phyloP scores from a whole-genome alignment of 2,888 invertebrate species.

The Tenthredo amoena region DNA sequence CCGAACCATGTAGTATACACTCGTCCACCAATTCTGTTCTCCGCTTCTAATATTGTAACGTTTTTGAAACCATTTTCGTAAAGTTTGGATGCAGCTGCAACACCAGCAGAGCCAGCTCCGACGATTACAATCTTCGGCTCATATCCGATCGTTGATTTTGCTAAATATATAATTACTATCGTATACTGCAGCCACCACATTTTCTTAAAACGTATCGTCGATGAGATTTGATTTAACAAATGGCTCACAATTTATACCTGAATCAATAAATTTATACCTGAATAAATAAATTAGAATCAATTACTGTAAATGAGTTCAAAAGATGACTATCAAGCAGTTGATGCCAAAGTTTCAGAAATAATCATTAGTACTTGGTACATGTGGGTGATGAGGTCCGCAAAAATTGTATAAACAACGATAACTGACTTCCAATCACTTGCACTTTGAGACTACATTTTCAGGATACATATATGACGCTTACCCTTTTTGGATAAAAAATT shows the following conservation, averaged over 20 bases:
- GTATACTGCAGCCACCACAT: neutral
- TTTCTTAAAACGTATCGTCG: neutral
- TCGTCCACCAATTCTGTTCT: slow-evolving; percentile 79
- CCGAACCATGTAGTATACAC: slow-evolving; percentile 70
- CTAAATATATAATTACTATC: neutral
- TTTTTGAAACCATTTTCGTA: slow-evolving; percentile 77
- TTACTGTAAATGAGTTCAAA: neutral
- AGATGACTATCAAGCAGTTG: neutral
- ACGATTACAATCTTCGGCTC: slow-evolving; percentile 78
- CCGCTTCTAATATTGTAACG: slow-evolving; percentile 79
- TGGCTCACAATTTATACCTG: neutral
- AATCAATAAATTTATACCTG: neutral
- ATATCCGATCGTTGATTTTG: neutral
- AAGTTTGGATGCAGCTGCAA: slow-evolving; percentile 80
- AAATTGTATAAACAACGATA: neutral
- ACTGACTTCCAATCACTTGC: neutral
- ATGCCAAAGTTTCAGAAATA: neutral
- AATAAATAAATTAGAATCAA: neutral
- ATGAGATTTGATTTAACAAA: neutral
- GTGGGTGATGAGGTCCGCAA: neutral
- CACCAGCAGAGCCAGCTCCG: slow-evolving; percentile 82
- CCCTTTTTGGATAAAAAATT: neutral
- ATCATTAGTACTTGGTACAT: neutral
- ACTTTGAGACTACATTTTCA: neutral
- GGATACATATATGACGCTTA: neutral